These are phyloP conservation scores for Pristiophorus japonicus DNA, from an alignment of 2,113 vertebrate genomes.

Conservation along the genomic window DNA sequence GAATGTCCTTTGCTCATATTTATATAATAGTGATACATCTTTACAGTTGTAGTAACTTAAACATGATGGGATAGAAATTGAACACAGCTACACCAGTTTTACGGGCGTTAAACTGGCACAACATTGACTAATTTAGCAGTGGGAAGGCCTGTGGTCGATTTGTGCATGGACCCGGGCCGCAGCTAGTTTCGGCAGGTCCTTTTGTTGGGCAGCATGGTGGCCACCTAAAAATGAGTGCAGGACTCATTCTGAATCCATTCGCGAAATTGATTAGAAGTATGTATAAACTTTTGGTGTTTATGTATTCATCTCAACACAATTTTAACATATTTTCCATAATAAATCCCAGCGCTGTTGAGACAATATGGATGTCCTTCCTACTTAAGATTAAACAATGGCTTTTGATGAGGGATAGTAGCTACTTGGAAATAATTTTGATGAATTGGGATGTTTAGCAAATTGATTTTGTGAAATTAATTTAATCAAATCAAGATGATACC, in stretches of 20 bases:
- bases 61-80: not conserved
- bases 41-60: not conserved
- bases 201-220: not conserved
- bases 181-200: not conserved
- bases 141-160: no score
- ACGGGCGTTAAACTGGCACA: not conserved
- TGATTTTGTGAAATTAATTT: not conserved
- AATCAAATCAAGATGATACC: not conserved
- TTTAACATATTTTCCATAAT: not conserved
- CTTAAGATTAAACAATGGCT: not conserved
- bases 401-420: not conserved
- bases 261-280: not conserved
- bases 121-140: not conserved
- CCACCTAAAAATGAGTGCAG: not conserved
- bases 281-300: not conserved
- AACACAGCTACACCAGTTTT: no score
- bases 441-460: not conserved
- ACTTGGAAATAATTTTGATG: not conserved
- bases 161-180: not conserved
- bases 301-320: not conserved
- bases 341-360: not conserved
- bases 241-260: not conserved
- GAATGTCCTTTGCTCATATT: not conserved
- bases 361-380: not conserved
- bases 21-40: not conserved